Percentiles rank a stretch among this genome's conserved stretches.
Conservation (phyloP, 37 sponge, comb jelly and placozoan species). For the Beroe ovata region DNA sequence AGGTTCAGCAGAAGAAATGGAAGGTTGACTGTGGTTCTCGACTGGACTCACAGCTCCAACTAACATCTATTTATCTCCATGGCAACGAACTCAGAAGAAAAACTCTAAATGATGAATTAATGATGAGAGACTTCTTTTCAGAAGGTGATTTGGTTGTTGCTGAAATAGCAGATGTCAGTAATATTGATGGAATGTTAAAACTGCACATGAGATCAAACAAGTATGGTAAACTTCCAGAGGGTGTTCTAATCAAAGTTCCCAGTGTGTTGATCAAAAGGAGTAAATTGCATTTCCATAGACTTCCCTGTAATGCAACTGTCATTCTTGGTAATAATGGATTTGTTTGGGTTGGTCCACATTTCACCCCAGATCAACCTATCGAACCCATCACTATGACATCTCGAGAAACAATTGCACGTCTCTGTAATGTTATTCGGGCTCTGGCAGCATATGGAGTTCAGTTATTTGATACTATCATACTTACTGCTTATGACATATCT, state of each 20-base stretch:
- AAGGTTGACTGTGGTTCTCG: conserved; percentile 89
- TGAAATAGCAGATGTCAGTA: conserved; percentile 29
- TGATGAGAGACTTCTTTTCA: conserved; percentile 90
- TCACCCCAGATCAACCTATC: conserved; percentile 71
- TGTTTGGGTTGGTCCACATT: conserved; percentile 86
- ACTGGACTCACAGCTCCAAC: conserved; percentile 84
- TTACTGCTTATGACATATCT: conserved; percentile 88
- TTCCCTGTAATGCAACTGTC: conserved; percentile 88
- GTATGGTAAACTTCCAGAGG: conserved; percentile 38
- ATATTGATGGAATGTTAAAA: conserved; percentile 45
- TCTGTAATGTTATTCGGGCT: conserved; percentile 89
- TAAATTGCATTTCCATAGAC: conserved; percentile 95
- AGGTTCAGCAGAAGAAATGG: conserved; percentile 96
- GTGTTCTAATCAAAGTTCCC: conserved; percentile 70
- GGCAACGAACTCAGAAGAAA: conserved; percentile 84
- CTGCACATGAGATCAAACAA: conserved; percentile 66
- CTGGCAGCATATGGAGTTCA: conserved; percentile 73
- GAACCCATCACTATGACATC: conserved; percentile 74
- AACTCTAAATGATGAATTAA: conserved; percentile 87
- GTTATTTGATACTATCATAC: conserved; percentile 90
- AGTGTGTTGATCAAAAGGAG: conserved; percentile 87
- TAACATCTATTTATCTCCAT: conserved; percentile 92
- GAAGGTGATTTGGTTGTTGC: conserved; percentile 90
- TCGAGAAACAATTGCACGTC: conserved; percentile 91
- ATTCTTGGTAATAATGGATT: conserved; percentile 97